phyloP scores from a whole-genome alignment of 2,113 vertebrate genomes.

The Probosciger aterrimus region DNA sequence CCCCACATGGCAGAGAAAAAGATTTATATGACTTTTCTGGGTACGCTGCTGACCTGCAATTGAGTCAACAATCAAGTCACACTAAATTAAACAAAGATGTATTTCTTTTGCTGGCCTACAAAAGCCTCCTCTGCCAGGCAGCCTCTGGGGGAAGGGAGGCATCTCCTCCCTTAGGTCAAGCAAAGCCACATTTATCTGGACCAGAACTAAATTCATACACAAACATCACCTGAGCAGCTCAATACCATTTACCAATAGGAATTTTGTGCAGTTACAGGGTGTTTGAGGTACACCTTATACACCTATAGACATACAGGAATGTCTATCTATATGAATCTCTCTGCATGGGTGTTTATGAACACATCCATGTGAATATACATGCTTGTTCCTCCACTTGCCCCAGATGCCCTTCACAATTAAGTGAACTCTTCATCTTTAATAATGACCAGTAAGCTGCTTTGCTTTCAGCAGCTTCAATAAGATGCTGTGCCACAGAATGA shows the following conservation, averaged over 20 bases:
- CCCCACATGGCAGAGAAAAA: background rate
- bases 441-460: background rate
- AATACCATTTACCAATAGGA: background rate
- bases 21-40: conserved; percentile 19
- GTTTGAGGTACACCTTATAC: no score
- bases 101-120: background rate
- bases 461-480: background rate
- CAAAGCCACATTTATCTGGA: background rate
- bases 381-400: background rate
- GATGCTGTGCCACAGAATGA: background rate
- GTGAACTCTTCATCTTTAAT: background rate
- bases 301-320: rapidly evolving
- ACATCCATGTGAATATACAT: rapidly evolving
- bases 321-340: rapidly evolving
- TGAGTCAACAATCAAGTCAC: conserved; percentile 15
- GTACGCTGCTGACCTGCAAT: conserved; percentile 15
- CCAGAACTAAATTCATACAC: background rate
- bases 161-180: background rate
- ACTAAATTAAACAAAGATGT: conserved; percentile 42
- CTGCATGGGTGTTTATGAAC: rapidly evolving
- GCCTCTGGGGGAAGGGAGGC: background rate
- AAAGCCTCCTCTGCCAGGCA: background rate
- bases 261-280: background rate
- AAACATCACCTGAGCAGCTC: background rate
- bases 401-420: background rate